phyloP scores from a whole-genome alignment of 2,113 vertebrate species.

The Microtus montanus region DNA sequence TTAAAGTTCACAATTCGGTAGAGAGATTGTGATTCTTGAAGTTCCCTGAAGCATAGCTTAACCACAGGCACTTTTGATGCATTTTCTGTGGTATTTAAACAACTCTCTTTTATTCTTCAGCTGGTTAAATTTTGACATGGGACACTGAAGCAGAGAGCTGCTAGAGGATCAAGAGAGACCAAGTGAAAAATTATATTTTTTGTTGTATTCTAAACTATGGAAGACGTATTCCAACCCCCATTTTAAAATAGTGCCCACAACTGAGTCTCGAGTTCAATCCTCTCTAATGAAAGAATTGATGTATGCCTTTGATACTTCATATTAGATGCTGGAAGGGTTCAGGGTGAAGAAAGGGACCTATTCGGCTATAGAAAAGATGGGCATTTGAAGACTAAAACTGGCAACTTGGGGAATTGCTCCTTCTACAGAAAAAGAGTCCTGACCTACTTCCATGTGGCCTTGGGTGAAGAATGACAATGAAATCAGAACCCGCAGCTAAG shows the following conservation, averaged over 20 bases:
- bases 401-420: background rate
- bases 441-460: background rate
- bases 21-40: background rate
- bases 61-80: background rate
- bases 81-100: background rate
- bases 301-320: background rate
- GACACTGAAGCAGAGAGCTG: background rate
- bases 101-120: background rate
- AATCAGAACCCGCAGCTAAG: background rate
- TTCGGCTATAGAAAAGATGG: background rate
- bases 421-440: background rate
- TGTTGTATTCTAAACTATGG: background rate
- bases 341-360: background rate
- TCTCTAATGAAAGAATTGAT: background rate
- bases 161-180: background rate
- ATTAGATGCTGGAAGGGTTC: background rate
- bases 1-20: constrained; percentile 19
- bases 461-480: background rate
- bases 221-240: background rate
- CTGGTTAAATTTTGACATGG: background rate
- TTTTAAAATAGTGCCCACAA: background rate
- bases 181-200: background rate
- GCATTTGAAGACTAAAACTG: background rate
- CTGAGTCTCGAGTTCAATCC: background rate
- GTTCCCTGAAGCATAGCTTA: background rate